Evolutionary conservation across 2,888 invertebrate species (phyloP).

Genomic region (Taphrorychus bicolor): DNA sequence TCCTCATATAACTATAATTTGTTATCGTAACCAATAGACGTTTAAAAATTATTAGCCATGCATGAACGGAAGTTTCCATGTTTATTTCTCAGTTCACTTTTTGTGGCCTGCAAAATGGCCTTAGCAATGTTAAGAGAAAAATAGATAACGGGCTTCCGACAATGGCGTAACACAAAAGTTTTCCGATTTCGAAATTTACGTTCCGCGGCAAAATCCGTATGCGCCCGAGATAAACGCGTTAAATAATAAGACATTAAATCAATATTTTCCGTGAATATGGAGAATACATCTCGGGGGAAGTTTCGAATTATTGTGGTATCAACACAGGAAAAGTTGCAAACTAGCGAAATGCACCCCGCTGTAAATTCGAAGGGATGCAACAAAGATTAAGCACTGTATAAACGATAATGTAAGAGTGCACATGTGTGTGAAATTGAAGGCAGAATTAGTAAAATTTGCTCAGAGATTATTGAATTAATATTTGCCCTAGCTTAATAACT

Average conservation of each 20-base stretch:
- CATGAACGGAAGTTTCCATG: no score
- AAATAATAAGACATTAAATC: slow-evolving; percentile 23
- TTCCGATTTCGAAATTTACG: slow-evolving; percentile 12
- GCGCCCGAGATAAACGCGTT: slow-evolving; percentile 15
- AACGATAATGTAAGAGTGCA: neutral
- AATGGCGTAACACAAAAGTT: slow-evolving; percentile 3
- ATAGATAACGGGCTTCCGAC: slow-evolving; percentile 2
- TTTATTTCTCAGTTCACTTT: no score
- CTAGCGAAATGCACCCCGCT: neutral
- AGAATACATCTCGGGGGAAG: neutral
- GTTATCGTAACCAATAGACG: no score
- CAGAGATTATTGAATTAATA: no score
- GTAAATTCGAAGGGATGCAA: neutral
- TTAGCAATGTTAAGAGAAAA: slow-evolving; percentile 2
- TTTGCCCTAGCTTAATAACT: no score
- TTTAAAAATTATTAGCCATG: no score
- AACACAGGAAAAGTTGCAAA: neutral
- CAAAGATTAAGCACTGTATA: neutral
- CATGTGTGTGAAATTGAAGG: neutral
- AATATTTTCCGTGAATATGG: slow-evolving; percentile 14
- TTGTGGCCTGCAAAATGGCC: no score
- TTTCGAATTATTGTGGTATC: slow-evolving; percentile 8
- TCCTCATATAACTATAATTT: no score
- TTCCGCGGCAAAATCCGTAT: slow-evolving; percentile 14
- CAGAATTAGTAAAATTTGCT: no score